phyloP scores from a whole-genome alignment of 2,113 vertebrate species.

The Leptodactylus fuscus region DNA sequence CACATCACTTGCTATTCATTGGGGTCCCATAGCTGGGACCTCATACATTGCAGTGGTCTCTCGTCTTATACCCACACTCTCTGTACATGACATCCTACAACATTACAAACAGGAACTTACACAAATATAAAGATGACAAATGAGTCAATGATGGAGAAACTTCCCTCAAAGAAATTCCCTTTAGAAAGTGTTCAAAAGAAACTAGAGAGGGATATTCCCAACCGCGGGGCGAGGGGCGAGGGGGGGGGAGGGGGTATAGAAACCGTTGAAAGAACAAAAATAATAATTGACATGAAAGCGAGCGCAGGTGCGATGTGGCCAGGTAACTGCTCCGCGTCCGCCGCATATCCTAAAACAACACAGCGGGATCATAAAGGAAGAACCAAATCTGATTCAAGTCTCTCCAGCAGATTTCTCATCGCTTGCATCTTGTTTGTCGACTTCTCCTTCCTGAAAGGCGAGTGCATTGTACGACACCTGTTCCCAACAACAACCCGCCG shows the following conservation, averaged over 20 bases:
- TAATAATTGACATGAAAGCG: constrained; percentile 19
- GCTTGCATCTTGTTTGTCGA: constrained; percentile 33
- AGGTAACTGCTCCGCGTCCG: not conserved
- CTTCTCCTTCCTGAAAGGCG: constrained; percentile 19
- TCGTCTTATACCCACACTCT: not conserved
- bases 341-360: not conserved
- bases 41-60: not conserved
- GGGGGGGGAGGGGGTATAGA: not conserved
- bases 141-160: not conserved
- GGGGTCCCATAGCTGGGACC: too few relatives aligned
- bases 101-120: not conserved
- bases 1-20: not conserved
- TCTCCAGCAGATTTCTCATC: constrained; percentile 17
- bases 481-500: constrained; percentile 30
- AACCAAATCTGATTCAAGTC: not conserved
- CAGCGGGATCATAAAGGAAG: not conserved
- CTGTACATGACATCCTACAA: too few relatives aligned
- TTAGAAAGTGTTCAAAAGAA: constrained; percentile 20
- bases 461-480: constrained; percentile 46
- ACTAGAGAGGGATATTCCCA: constrained; percentile 34
- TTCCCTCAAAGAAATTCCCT: constrained; percentile 29
- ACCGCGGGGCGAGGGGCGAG: not conserved
- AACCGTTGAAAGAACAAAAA: constrained; percentile 8
- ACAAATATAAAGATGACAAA: not conserved
- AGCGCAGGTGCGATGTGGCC: not conserved